Evolutionary conservation across 2,797 vertebrate genomes (phyloP), one percentile per base, ranked within the genome.

Genomic region (Heterohyrax brucei): DNA sequence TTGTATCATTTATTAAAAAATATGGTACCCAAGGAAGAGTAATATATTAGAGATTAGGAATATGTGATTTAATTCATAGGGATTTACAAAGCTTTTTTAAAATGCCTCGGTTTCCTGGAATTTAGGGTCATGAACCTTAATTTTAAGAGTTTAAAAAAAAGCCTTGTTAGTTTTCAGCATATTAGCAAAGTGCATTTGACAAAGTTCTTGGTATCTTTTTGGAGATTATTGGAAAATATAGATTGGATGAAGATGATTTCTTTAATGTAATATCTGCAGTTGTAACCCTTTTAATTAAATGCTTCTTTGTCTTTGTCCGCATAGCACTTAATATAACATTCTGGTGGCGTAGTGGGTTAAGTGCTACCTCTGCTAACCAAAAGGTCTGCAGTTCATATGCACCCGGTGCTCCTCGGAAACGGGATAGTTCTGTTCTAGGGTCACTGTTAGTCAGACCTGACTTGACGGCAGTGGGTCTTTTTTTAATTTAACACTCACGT

Each of bases 221-320:
- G 59, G 80, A 85, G 93, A 76, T 89, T 68, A 80, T 30, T 73
- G 26, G 66, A 84, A 93, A 92, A 77, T 95, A 56, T 95, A 79
- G 26, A 14, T 93, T 89, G 59, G 33, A 53, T 76, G 33, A 39
- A 72, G 81, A 66, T 90, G 75, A 28, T 62, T 95, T 91, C 24
- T 78, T 78, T 93, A 80, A 50, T 76, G 30, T 87, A 64, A 80
- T 10, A 91, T 21, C 16, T 5, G 56, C n/a, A 82, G 12, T 50
- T 44, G 89, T 80, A 82, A 68, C 30, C 48, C 30, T 39, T 84
- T 86, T 81, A 50, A 73, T 76, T 48, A 39, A 87, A 56, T 93
- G 18, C 21, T 76, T 76, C 12, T 13, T 77, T 94, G 44, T 75
- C 53, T 85, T 86, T 94, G 24, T 76, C 22, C 46, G 86, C n/a